Percentiles rank a stretch among this genome's conserved stretches.
Conservation (phyloP, 1,140 invertebrate genomes). For the Pemphigus obesinymphae region DNA sequence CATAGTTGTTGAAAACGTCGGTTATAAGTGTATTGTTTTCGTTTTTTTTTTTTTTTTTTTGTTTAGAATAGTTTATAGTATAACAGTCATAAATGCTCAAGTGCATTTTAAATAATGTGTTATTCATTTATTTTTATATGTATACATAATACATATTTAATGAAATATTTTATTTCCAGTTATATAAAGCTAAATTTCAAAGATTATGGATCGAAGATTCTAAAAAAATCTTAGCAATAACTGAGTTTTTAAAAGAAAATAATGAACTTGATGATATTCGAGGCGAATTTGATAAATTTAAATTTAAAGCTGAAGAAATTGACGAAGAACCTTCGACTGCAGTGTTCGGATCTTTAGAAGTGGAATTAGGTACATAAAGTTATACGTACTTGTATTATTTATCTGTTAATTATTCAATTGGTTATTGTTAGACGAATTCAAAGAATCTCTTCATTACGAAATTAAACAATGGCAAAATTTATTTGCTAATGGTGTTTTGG, state of each 20-base stretch:
- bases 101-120: too few species aligned
- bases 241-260: background rate
- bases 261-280: background rate
- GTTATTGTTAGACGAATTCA: background rate
- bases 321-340: background rate
- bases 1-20: too few species aligned
- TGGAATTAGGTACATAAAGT: constrained; percentile 8
- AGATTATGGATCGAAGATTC: background rate
- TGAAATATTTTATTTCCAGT: background rate
- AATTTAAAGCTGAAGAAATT: background rate
- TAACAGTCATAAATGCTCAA: too few species aligned
- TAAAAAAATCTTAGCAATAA: background rate
- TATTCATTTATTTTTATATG: too few species aligned
- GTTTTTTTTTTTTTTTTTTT: too few species aligned
- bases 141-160: too few species aligned
- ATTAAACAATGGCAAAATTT: background rate
- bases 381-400: background rate
- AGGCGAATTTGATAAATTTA: background rate
- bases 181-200: background rate
- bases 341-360: background rate
- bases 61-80: too few species aligned
- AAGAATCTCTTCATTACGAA: background rate
- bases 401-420: background rate
- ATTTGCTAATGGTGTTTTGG: background rate
- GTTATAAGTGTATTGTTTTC: too few species aligned